phyloP scores from a whole-genome alignment of 2,888 invertebrate species.

The Chouioia cunea region DNA sequence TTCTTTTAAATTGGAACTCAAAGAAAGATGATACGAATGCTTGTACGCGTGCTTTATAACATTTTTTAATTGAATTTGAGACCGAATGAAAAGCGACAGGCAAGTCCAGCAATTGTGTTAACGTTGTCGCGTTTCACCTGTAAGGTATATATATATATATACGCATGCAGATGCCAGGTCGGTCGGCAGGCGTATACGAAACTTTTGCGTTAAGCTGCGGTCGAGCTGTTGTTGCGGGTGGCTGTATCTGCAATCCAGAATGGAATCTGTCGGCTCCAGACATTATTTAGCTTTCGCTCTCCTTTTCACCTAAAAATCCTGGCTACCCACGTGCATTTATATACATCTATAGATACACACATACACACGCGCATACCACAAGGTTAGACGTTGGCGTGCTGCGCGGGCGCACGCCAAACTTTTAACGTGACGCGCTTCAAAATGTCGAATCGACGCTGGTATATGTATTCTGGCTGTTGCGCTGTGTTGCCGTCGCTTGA shows the following conservation, averaged over 20 bases:
- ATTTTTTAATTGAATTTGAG: constrained; percentile 38
- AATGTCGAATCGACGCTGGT: constrained; percentile 16
- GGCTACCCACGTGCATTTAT: too few species aligned
- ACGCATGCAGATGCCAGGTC: neutral
- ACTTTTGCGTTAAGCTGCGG: constrained; percentile 62
- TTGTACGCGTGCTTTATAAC: neutral
- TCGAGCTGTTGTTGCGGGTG: constrained; percentile 54
- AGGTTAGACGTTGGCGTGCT: constrained; percentile 34
- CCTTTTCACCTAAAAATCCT: neutral
- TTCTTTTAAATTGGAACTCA: too few species aligned
- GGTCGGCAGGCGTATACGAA: constrained; percentile 52
- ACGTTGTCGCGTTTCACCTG: constrained; percentile 59
- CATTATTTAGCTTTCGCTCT: constrained; percentile 54
- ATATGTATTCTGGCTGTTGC: too few species aligned
- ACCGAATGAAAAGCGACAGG: neutral
- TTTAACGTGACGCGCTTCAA: constrained; percentile 39
- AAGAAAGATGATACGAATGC: too few species aligned
- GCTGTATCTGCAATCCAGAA: constrained; percentile 67
- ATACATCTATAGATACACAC: too few species aligned
- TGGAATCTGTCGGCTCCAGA: constrained; percentile 68
- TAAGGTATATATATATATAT: constrained; percentile 54
- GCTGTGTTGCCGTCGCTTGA: constrained; percentile 1
- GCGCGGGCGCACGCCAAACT: constrained; percentile 18
- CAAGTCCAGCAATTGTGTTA: constrained; percentile 10
- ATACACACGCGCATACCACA: neutral